Conservation (phyloP, 2,888 invertebrate genomes). For the Drosophila engyochracea region DNA sequence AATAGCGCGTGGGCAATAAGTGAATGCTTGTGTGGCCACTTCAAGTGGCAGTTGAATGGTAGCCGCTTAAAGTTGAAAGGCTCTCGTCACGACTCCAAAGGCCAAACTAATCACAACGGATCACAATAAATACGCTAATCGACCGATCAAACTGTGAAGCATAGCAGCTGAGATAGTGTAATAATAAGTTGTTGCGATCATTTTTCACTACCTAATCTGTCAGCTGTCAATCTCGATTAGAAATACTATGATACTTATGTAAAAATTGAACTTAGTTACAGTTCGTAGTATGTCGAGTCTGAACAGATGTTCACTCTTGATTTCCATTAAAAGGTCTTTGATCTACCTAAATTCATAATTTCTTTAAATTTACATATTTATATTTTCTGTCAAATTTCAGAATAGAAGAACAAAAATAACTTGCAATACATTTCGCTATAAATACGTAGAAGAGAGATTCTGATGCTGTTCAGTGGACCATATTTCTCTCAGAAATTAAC, state of each 20-base stretch:
- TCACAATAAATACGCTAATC: constrained; percentile 45
- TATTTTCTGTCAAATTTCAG: not conserved
- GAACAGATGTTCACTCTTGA: not conserved
- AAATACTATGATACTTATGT: not conserved
- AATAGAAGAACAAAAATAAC: not conserved
- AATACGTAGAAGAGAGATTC: not conserved
- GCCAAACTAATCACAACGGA: constrained; percentile 29
- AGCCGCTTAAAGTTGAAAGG: constrained; percentile 36
- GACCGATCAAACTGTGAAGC: not conserved
- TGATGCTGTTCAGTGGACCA: not conserved
- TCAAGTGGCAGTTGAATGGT: constrained; percentile 55
- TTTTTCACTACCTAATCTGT: not conserved
- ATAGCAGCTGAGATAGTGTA: not conserved
- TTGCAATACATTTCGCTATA: not conserved
- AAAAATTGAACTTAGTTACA: not conserved
- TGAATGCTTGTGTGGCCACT: constrained; percentile 49
- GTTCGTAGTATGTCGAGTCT: not conserved
- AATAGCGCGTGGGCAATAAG: constrained; percentile 50
- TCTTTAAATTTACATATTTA: not conserved
- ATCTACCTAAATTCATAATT: not conserved
- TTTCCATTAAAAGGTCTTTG: not conserved
- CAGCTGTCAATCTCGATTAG: not conserved
- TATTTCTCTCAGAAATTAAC: not conserved
- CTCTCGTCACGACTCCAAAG: constrained; percentile 43
- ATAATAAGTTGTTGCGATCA: not conserved